phyloP scores from a whole-genome alignment of 2,113 vertebrate genomes.

The Axis porcinus region DNA sequence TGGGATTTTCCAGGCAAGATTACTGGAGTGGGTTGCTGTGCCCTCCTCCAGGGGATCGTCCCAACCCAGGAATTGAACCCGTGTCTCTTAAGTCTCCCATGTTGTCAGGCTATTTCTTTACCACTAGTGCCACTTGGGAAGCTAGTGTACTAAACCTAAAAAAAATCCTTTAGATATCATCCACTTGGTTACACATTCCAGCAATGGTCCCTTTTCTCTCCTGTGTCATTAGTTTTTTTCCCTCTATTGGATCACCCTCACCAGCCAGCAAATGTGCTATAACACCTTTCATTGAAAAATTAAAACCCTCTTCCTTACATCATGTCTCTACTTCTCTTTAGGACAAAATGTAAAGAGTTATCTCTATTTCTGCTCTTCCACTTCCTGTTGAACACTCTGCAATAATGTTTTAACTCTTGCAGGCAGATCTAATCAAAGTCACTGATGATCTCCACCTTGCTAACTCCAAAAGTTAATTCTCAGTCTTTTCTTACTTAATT shows the following conservation, averaged over 20 bases:
- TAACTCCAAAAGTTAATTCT: neutral
- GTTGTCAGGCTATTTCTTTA: neutral
- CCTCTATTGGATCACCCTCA: neutral
- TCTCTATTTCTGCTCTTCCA: neutral
- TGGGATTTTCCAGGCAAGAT: neutral
- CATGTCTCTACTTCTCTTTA: neutral
- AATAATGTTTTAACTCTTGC: neutral
- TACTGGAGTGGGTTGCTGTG: neutral
- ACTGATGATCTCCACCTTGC: neutral
- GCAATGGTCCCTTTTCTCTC: neutral
- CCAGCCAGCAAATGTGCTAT: neutral
- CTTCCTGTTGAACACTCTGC: neutral
- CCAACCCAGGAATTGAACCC: neutral
- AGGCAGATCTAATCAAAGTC: neutral
- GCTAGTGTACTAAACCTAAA: slow-evolving; percentile 1
- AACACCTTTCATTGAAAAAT: neutral
- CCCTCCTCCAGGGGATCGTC: neutral
- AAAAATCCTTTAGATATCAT: neutral
- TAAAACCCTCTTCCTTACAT: neutral
- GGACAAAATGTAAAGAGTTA: neutral
- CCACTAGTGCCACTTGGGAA: neutral
- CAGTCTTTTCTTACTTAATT: neutral
- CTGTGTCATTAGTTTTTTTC: neutral
- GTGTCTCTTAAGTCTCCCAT: neutral
- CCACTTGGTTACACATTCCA: neutral